Base-by-base conservation (phyloP, 23 tunicate genomes). In the Ciona savignyi region DNA sequence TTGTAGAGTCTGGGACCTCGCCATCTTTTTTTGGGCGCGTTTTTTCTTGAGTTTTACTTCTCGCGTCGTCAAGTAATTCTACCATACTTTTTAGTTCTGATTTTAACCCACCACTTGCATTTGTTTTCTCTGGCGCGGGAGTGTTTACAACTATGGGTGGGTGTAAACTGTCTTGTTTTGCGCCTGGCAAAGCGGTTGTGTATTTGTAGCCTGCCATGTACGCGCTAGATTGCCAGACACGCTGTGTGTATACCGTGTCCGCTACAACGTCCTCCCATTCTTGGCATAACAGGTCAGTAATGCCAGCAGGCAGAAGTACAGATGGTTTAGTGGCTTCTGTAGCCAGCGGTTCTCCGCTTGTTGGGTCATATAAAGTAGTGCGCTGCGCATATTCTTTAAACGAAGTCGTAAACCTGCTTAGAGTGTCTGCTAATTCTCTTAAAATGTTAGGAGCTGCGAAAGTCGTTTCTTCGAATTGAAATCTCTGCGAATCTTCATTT, bases 381-480 rank as follows among this genome's bases (percentile, higher is more conserved):
- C 78, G 77, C 31, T 89, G 74, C 2, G 75, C 9, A 51, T 81
- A 88, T 35, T 77, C 86, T 49, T 34, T 88, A 35, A 81, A 88
- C 0, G 87, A 51, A 4, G 28, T 22, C 0, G 68, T 77, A 74
- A 89, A 89, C 21, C 74, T 66, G 3, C 23, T 28, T 68, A 89
- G 63, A 28, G 72, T 89, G 27, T 83, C 96, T 6, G 96, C 82
- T 29, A 89, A 80, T 33, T 89, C 96, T 24, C 89, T 76, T 19
- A 89, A 62, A 24, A 89, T 89, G 68, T 89, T 89, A 15, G 96
- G 96, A 6, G 96, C 96, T n/a, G 96, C 96, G 65, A 89, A 89
- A 0, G 89, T 83, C 0, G 89, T 89, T 51, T 89, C 96, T 74
- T 89, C 96, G 74, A 89, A 89, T 34, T 89, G 96, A 62, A 77